phyloP scores from a whole-genome alignment of 2,113 vertebrate species.

The Tyto alba region DNA sequence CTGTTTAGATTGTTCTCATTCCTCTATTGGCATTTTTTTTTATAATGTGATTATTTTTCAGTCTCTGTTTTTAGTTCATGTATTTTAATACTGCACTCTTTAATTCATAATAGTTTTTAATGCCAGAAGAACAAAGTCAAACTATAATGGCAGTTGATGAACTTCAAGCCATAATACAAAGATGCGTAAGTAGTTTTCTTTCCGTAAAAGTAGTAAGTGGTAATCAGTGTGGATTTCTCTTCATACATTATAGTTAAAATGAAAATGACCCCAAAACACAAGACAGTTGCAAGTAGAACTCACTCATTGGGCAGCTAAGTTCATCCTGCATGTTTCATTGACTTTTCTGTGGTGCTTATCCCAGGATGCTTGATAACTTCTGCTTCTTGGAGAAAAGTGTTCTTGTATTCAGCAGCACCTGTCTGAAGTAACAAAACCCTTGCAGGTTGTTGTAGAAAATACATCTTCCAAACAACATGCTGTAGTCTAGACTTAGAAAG shows the following conservation, averaged over 20 bases:
- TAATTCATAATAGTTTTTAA: background rate
- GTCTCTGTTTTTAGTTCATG: background rate
- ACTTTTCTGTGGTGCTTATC: background rate
- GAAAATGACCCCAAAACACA: background rate
- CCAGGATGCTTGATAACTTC: background rate
- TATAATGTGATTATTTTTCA: background rate
- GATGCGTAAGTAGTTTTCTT: slow-evolving; percentile 85
- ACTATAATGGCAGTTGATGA: slow-evolving; percentile 86
- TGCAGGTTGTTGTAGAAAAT: background rate
- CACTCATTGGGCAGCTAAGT: background rate
- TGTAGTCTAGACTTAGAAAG: background rate
- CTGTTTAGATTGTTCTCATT: background rate
- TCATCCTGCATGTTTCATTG: background rate
- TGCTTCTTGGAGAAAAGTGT: background rate
- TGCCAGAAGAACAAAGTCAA: slow-evolving; percentile 15
- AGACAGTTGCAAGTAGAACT: background rate
- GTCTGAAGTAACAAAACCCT: background rate
- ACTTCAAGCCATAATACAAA: slow-evolving; percentile 87
- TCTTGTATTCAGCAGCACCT: background rate
- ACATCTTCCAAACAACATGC: background rate
- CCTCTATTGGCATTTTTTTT: background rate
- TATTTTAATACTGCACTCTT: background rate
- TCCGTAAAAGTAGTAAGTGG: background rate
- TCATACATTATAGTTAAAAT: background rate
- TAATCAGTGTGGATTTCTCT: background rate